These are phyloP conservation scores for Calypte anna DNA, from an alignment of 2,113 vertebrate species.

Conservation along the genomic window DNA sequence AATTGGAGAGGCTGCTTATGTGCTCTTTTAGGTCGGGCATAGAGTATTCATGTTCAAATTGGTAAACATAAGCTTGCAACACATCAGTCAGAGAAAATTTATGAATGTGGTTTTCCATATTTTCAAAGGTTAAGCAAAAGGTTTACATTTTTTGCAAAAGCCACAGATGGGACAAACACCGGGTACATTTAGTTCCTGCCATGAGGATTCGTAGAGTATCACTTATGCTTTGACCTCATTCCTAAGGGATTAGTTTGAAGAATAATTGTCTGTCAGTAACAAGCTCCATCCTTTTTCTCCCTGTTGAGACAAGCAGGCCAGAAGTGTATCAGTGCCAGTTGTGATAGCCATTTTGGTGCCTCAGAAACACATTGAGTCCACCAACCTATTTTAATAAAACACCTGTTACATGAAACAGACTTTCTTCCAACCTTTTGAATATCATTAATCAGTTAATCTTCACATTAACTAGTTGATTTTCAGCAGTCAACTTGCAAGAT, in stretches of 20 bases:
- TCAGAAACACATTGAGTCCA: not conserved
- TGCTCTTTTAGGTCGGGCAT: not conserved
- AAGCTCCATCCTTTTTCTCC: not conserved
- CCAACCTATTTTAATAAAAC: not conserved
- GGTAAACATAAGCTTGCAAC: not conserved
- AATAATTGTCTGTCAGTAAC: not conserved
- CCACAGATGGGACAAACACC: not conserved
- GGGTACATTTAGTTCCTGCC: not conserved
- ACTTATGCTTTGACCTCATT: not conserved
- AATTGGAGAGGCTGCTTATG: not conserved
- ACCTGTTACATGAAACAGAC: not conserved
- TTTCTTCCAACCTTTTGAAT: not conserved
- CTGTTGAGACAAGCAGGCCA: not conserved
- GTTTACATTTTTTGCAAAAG: not conserved
- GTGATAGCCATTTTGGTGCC: not conserved
- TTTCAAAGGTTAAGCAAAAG: not conserved
- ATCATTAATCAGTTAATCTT: not conserved
- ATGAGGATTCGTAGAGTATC: not conserved
- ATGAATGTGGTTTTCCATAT: not conserved
- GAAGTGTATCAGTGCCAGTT: not conserved
- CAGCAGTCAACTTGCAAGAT: not conserved
- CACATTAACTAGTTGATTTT: not conserved
- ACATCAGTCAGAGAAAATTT: not conserved
- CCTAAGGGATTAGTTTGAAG: not conserved
- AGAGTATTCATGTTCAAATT: not conserved